phyloP scores from a whole-genome alignment of 2,113 vertebrate genomes.

The Argyrosomus japonicus region DNA sequence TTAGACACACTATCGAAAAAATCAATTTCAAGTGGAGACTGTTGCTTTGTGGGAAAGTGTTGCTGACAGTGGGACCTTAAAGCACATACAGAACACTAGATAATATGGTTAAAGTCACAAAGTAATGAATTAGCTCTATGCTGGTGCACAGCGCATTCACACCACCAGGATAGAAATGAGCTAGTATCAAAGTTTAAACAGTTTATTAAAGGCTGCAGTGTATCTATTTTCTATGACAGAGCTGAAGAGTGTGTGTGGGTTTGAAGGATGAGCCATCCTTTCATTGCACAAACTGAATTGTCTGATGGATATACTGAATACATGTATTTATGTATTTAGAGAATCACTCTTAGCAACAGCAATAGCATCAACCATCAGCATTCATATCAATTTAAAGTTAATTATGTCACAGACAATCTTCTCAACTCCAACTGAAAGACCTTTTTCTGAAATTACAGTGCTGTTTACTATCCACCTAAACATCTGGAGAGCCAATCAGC shows the following conservation, averaged over 20 bases:
- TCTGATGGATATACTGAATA: background rate
- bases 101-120: background rate
- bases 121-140: background rate
- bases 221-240: slow-evolving; percentile 7
- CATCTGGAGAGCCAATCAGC: background rate
- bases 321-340: background rate
- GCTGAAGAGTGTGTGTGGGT: background rate
- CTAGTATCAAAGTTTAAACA: background rate
- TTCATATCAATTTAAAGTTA: background rate
- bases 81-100: background rate
- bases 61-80: background rate
- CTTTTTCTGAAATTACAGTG: background rate
- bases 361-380: background rate
- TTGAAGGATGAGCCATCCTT: background rate
- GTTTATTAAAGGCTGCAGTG: background rate
- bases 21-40: background rate
- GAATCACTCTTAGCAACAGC: background rate
- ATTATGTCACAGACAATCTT: slow-evolving; percentile 7
- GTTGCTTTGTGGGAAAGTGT: background rate
- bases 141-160: background rate
- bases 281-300: background rate
- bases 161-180: background rate
- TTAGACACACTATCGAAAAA: background rate
- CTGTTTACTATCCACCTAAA: background rate
- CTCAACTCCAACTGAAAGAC: slow-evolving; percentile 8